phyloP scores from a whole-genome alignment of 2,888 invertebrate species.

The Phragmatobia fuliginosa region DNA sequence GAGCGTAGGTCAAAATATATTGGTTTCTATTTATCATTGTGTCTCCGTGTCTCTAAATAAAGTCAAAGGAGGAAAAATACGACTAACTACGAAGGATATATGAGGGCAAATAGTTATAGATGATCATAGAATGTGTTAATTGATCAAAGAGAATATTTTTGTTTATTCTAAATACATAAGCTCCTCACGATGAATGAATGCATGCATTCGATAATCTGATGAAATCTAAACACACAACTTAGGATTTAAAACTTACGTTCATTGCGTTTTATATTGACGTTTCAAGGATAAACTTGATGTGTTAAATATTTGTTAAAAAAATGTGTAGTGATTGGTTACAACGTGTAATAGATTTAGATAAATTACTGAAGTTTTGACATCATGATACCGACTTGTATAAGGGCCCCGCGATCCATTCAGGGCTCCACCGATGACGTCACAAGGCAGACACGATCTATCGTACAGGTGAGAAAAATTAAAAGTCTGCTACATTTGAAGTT shows the following conservation, averaged over 20 bases:
- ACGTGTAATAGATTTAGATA: constrained; percentile 20
- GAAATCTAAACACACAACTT: constrained; percentile 23
- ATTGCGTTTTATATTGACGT: constrained; percentile 3
- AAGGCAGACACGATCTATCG: constrained; percentile 89
- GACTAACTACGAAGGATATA: constrained; percentile 39
- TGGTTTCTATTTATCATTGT: constrained; percentile 62
- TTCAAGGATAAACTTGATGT: background rate
- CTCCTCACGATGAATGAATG: constrained; percentile 4
- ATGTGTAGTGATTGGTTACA: constrained; percentile 30
- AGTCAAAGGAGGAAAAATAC: constrained; percentile 51
- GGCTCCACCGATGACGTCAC: constrained; percentile 93
- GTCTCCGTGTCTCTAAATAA: constrained; percentile 50
- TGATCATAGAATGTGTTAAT: constrained; percentile 21
- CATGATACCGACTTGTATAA: constrained; percentile 90
- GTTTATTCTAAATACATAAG: constrained; percentile 8
- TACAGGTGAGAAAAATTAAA: constrained; percentile 85
- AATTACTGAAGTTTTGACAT: constrained; percentile 54
- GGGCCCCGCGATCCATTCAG: constrained; percentile 90
- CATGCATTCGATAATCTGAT: constrained; percentile 21
- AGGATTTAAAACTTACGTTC: background rate
- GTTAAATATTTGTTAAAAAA: background rate
- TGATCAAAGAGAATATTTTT: constrained; percentile 19
- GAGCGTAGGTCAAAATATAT: constrained; percentile 52
- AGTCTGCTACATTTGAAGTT: background rate
- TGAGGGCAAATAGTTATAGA: constrained; percentile 29